Evolutionary conservation across 2,113 vertebrate species (phyloP), one percentile per base, ranked within the genome.

Genomic region (Bubalus kerabau): DNA sequence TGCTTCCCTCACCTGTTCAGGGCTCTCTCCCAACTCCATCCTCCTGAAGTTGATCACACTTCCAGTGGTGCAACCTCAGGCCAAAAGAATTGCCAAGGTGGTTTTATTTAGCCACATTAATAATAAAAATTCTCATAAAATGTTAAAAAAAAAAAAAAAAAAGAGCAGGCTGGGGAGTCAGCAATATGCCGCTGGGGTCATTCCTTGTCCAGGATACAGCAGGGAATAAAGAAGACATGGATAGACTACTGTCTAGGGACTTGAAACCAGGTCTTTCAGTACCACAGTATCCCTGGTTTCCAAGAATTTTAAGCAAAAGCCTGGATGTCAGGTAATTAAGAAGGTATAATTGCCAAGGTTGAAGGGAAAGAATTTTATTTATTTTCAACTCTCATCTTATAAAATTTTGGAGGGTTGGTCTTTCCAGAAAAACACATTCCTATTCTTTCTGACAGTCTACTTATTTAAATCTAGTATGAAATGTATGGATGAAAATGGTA

Each of bases 1-100:
- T 94, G 17, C 23, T 87, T 60, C 17, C n/a, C n/a, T 36, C 64
- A 36, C n/a, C 64, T 71, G 11, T 8, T 90, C 2, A 67, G 32
- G 12, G 6, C 43, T 87, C 56, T 85, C 83, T 4, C 6, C 5
- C 3, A 60, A 6, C 1, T 57, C 0, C 21, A 50, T 4, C 4
- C 62, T 52, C 6, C 15, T 36, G 32, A 78, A 86, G 21, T 6
- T 85, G 40, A 64, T 28, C 10, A 71, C 12, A 43, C 5, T 48
- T 57, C 10, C 3, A 48, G 4, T 7, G n/a, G 28, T 60, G 1
- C 17, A 87, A 52, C 0, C 0, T 87, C 19, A 28, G 4, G 15
- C 1, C 16, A 40, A 36, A 81, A 36, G n/a, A 48, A 87, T 57
- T 67, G 1, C 13, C 12, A 57, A 30, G 8, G 19, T 21, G 30